Percentiles rank a stretch among this genome's conserved stretches.
phyloP scores from a whole-genome alignment of 2,113 vertebrate genomes.

The Pachycephala philippinensis region DNA sequence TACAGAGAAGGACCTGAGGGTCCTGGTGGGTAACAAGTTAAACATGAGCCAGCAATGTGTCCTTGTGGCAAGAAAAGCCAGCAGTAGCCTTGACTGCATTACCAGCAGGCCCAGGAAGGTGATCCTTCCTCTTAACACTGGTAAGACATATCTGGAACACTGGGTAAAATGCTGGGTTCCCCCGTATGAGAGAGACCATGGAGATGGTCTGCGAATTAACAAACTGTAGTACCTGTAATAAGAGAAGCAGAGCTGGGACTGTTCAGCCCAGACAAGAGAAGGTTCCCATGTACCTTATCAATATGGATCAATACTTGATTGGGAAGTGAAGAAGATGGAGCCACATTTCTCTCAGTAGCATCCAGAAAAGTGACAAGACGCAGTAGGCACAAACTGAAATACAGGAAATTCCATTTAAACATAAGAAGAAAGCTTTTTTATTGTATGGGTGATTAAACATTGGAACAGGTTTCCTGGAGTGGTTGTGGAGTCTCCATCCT shows the following conservation, averaged over 20 bases:
- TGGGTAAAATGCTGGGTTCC: background rate
- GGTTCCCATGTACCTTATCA: background rate
- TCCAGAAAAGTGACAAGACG: background rate
- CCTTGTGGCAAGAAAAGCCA: background rate
- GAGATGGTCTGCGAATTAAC: background rate
- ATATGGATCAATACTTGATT: background rate
- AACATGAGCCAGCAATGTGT: background rate
- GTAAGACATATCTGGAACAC: background rate
- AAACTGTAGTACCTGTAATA: background rate
- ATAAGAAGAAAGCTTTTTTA: background rate
- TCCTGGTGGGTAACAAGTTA: background rate
- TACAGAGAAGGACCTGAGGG: background rate
- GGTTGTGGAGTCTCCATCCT: background rate
- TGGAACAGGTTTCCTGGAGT: background rate
- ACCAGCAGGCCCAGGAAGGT: background rate
- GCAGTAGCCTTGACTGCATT: background rate
- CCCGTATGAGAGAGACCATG: background rate
- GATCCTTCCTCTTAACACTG: background rate
- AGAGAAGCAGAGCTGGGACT: background rate
- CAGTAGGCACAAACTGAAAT: background rate
- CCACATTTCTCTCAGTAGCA: background rate
- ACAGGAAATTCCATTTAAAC: background rate
- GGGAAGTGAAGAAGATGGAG: background rate
- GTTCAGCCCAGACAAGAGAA: background rate
- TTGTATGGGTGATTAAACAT: background rate